Evolutionary conservation across 2,888 invertebrate species (phyloP).

Genomic region (Siphonodentalium dalli): DNA sequence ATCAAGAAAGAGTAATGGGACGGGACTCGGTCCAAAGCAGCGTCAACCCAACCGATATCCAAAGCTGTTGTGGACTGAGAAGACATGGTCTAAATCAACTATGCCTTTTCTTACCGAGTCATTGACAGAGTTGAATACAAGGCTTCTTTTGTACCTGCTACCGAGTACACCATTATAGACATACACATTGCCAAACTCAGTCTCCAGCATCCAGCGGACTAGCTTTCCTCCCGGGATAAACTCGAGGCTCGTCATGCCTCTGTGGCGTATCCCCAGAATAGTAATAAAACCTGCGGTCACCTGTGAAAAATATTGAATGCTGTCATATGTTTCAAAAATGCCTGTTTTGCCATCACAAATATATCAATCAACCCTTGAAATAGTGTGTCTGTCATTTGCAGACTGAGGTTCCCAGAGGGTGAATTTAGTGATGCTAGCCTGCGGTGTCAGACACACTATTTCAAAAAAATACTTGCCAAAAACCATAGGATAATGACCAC

Average conservation of each 20-base stretch:
- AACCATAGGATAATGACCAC: too few relatives aligned
- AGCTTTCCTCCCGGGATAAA: slow-evolving; percentile 36
- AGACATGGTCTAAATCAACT: too few relatives aligned
- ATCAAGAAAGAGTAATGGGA: too few relatives aligned
- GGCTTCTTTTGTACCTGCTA: slow-evolving; percentile 22
- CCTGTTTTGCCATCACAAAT: neutral
- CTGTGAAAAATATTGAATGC: slow-evolving; percentile 19
- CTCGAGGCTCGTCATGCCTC: slow-evolving; percentile 44
- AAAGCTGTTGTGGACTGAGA: too few relatives aligned
- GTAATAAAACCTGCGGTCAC: slow-evolving; percentile 46
- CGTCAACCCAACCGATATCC: too few relatives aligned
- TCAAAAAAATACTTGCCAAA: neutral
- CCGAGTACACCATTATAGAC: slow-evolving; percentile 29
- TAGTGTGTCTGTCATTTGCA: too few relatives aligned
- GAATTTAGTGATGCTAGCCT: too few relatives aligned
- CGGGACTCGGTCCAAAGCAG: too few relatives aligned
- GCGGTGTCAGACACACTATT: neutral
- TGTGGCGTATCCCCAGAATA: slow-evolving; percentile 41
- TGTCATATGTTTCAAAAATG: neutral
- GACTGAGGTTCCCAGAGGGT: too few relatives aligned
- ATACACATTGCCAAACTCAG: slow-evolving; percentile 26
- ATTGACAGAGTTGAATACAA: slow-evolving; percentile 12
- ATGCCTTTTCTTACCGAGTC: slow-evolving; percentile 20
- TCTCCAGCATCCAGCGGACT: slow-evolving; percentile 37
- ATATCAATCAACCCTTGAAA: neutral